Percentiles rank a stretch among this genome's conserved stretches.
These are phyloP conservation scores for Heterochromis multidens DNA, from an alignment of 2,113 vertebrate species.

Conservation along the genomic window DNA sequence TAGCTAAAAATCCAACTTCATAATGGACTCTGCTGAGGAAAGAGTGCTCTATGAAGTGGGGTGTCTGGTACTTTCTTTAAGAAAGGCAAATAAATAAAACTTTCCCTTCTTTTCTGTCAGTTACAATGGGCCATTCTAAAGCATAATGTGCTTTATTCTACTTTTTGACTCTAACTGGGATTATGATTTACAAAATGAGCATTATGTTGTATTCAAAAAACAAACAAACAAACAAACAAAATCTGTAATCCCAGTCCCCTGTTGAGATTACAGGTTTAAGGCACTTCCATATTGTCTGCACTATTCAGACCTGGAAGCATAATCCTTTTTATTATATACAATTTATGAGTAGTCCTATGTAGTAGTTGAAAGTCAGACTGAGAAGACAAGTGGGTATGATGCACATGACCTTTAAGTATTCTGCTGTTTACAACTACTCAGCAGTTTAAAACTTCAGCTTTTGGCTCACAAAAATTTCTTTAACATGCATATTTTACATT, in stretches of 20 bases:
- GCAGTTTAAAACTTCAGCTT: neutral
- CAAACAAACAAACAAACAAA: too few relatives aligned
- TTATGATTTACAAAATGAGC: neutral
- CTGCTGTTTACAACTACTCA: neutral
- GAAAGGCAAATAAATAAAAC: neutral
- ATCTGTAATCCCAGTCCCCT: too few relatives aligned
- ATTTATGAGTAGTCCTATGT: neutral
- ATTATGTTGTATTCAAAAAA: too few relatives aligned
- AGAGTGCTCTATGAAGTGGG: neutral
- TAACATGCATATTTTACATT: neutral
- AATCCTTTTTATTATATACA: neutral
- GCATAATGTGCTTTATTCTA: neutral
- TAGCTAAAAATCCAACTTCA: neutral
- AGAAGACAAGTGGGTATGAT: neutral
- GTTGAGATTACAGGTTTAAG: neutral
- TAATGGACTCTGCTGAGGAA: fast-evolving
- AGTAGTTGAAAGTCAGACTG: neutral
- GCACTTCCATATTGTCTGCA: neutral
- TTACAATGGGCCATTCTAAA: neutral
- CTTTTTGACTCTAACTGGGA: neutral
- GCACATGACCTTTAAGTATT: neutral
- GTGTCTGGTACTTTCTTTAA: neutral
- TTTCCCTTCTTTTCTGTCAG: neutral
- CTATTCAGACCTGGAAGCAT: neutral
- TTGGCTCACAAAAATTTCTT: neutral